These are phyloP conservation scores for Pseudachorutes palmiensis DNA, from an alignment of 1,140 invertebrate genomes.

Conservation along the genomic window DNA sequence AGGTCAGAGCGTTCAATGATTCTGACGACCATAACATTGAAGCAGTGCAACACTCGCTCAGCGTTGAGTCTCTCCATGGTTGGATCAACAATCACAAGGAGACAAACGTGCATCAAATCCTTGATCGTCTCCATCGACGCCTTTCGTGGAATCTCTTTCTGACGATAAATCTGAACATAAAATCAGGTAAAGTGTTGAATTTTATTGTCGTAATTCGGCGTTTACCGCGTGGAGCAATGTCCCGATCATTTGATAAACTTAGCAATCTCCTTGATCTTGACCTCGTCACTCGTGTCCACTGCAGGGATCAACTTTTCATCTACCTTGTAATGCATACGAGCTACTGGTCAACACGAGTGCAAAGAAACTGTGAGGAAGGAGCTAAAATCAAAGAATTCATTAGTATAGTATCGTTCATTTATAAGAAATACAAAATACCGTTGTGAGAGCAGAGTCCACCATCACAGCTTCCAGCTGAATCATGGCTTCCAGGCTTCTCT, in stretches of 20 bases:
- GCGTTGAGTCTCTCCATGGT: slow-evolving; percentile 54
- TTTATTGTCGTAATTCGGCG: no score
- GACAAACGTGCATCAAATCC: slow-evolving; percentile 59
- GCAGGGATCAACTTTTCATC: slow-evolving; percentile 20
- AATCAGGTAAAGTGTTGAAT: slow-evolving; percentile 10
- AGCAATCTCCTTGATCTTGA: slow-evolving; percentile 44
- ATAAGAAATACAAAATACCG: slow-evolving; percentile 11
- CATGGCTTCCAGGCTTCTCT: slow-evolving; percentile 55
- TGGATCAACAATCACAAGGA: slow-evolving; percentile 58
- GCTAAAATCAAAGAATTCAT: no score
- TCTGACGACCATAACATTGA: no score
- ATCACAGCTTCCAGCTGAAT: slow-evolving; percentile 53
- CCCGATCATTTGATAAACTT: slow-evolving; percentile 44
- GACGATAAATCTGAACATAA: background rate
- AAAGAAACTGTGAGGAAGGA: slow-evolving; percentile 40
- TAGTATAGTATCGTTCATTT: no score
- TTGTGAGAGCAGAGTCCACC: slow-evolving; percentile 31
- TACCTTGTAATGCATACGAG: slow-evolving; percentile 25
- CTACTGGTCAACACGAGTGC: slow-evolving; percentile 27
- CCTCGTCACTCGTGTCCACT: slow-evolving; percentile 9
- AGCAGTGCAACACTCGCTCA: slow-evolving; percentile 58
- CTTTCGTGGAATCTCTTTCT: background rate
- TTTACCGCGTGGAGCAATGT: slow-evolving; percentile 22
- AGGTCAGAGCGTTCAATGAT: no score
- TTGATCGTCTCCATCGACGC: slow-evolving; percentile 54